A percentile compares a stretch with the other conserved stretches of the same genome.
These are phyloP conservation scores for Tipula helvola DNA, from an alignment of 2,888 invertebrate genomes.

Conservation along the genomic window DNA sequence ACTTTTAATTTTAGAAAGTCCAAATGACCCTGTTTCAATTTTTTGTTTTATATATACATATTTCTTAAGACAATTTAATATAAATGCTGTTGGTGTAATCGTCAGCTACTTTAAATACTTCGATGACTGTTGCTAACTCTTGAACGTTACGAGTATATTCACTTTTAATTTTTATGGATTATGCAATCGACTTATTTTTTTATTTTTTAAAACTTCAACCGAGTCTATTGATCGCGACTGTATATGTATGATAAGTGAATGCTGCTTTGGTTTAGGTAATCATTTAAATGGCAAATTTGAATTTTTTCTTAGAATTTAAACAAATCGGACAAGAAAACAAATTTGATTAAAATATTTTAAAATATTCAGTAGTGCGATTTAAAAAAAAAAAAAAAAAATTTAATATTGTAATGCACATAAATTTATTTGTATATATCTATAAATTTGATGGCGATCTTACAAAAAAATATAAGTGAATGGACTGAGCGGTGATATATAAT, in stretches of 20 bases:
- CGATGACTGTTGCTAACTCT: not conserved
- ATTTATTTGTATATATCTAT: not conserved
- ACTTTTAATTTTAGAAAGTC: not conserved
- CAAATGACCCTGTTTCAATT: conserved; percentile 4
- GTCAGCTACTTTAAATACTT: conserved; percentile 4
- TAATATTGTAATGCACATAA: not conserved
- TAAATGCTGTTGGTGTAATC: not conserved
- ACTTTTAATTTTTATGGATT: not conserved
- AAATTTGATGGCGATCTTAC: not conserved
- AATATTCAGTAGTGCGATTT: not conserved
- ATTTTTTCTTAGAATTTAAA: not conserved
- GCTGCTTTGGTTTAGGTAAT: not conserved
- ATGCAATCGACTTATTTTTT: not conserved
- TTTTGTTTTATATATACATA: not conserved
- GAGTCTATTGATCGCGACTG: not conserved
- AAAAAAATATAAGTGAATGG: not conserved
- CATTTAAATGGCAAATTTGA: not conserved
- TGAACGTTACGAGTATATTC: not conserved
- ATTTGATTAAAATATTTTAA: not conserved
- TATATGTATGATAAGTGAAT: not conserved
- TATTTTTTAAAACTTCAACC: not conserved
- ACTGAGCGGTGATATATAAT: not conserved
- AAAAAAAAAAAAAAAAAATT: not conserved
- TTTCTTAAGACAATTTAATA: not conserved
- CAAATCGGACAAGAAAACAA: not conserved